These are phyloP conservation scores for Spatulosminthurus flaviceps DNA, from an alignment of 2,888 invertebrate genomes.

Conservation along the genomic window DNA sequence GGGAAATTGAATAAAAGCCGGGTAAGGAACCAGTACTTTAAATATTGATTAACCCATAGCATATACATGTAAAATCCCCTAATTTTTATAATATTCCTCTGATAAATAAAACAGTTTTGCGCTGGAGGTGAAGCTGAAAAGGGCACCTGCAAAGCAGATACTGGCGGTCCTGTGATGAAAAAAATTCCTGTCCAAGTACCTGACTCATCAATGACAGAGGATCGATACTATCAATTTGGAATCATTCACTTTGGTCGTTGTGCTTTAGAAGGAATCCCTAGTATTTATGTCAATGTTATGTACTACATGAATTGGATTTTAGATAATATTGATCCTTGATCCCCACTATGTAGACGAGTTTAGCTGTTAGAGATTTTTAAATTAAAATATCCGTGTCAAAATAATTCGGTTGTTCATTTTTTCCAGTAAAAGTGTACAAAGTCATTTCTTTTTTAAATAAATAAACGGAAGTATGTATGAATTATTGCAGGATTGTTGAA, in stretches of 20 bases:
- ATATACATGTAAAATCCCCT: no score
- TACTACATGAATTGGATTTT: constrained; percentile 60
- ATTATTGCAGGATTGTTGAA: no score
- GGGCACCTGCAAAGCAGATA: constrained; percentile 49
- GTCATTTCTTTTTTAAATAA: no score
- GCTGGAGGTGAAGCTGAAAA: constrained; percentile 53
- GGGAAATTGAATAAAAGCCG: constrained; percentile 56
- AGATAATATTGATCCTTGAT: constrained; percentile 40
- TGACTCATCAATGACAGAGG: neutral
- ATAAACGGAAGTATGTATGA: no score
- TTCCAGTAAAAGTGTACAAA: no score
- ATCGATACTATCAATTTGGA: constrained; percentile 56
- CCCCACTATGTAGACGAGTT: no score
- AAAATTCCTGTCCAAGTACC: constrained; percentile 23
- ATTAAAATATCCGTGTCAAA: no score
- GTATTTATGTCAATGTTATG: constrained; percentile 55
- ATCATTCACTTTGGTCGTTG: constrained; percentile 57
- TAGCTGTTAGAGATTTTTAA: no score
- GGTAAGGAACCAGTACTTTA: constrained; percentile 39
- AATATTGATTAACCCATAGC: no score
- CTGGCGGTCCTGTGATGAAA: constrained; percentile 50
- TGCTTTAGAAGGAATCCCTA: constrained; percentile 56
- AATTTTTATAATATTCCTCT: no score
- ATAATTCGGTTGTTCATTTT: no score
- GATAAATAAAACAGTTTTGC: constrained; percentile 50